phyloP scores from a whole-genome alignment of 1,140 invertebrate species.

The Caenorhabditis brenneri region DNA sequence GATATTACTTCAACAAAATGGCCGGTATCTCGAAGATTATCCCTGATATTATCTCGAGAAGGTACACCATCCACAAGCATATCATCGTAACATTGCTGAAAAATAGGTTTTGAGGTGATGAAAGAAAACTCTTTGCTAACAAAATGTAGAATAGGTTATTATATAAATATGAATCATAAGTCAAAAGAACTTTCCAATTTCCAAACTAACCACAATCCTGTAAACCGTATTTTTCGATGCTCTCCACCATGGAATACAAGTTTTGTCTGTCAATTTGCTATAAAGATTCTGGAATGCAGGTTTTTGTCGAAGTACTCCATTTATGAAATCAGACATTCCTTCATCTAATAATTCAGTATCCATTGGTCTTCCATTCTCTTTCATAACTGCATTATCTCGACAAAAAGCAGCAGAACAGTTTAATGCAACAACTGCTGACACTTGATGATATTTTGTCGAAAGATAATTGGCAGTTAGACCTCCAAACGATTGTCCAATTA shows the following conservation, averaged over 20 bases:
- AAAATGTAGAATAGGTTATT: not conserved
- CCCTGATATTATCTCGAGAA: not conserved
- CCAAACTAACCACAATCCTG: not conserved
- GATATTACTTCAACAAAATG: not conserved
- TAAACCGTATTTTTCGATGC: not conserved
- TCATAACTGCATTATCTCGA: constrained; percentile 5
- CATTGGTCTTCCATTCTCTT: constrained; percentile 10
- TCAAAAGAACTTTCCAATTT: not conserved
- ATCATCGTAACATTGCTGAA: constrained; percentile 6
- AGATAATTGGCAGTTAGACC: not conserved
- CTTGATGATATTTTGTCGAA: not conserved
- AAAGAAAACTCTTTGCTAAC: too few species aligned
- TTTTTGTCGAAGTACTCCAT: not conserved
- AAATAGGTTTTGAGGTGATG: not conserved
- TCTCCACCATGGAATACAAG: constrained; percentile 5
- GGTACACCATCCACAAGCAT: constrained; percentile 9
- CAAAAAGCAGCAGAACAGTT: constrained; percentile 13
- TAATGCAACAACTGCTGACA: not conserved
- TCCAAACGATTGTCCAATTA: not conserved
- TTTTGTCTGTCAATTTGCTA: not conserved
- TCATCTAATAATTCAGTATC: not conserved
- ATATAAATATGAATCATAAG: too few species aligned
- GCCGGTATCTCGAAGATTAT: not conserved
- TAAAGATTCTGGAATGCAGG: not conserved
- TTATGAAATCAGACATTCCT: constrained; percentile 10